phyloP scores from a whole-genome alignment of 1,140 invertebrate species.

The Odontomachus brunneus region DNA sequence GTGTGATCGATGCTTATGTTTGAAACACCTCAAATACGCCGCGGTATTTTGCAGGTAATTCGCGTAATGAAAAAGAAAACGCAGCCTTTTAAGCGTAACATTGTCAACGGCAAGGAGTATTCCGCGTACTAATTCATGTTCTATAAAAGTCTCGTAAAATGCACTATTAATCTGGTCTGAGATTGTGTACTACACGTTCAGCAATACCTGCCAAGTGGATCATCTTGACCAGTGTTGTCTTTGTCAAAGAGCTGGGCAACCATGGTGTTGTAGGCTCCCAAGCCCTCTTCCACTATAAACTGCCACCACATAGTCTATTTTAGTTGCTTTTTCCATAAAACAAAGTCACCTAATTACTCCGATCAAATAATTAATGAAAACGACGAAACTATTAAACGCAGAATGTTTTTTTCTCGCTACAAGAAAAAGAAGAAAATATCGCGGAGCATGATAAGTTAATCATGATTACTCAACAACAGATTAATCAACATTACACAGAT shows the following conservation, averaged over 20 bases:
- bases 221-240: conserved; percentile 92
- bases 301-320: conserved; percentile 81
- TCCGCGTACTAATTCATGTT: conserved; percentile 54
- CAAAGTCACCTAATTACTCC: conserved; percentile 70
- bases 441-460: conserved; percentile 12
- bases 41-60: conserved; percentile 30
- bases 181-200: conserved; percentile 65
- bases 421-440: conserved; percentile 1
- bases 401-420: neutral
- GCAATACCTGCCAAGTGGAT: conserved; percentile 92
- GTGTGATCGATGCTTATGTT: conserved; percentile 15
- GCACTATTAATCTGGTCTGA: conserved; percentile 52
- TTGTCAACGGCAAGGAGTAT: conserved; percentile 7
- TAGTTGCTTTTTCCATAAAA: conserved; percentile 69
- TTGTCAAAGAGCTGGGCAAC: conserved; percentile 90
- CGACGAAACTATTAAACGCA: neutral
- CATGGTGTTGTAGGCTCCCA: conserved; percentile 79
- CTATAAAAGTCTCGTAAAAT: conserved; percentile 48
- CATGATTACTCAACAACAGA: conserved; percentile 27
- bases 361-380: conserved; percentile 33
- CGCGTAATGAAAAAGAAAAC: conserved; percentile 7
- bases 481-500: conserved; percentile 26
- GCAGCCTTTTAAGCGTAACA: conserved; percentile 46
- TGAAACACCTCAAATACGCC: conserved; percentile 6
- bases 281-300: conserved; percentile 84